phyloP scores from a whole-genome alignment of 2,797 vertebrate genomes.

The Cephalopachus bancanus region DNA sequence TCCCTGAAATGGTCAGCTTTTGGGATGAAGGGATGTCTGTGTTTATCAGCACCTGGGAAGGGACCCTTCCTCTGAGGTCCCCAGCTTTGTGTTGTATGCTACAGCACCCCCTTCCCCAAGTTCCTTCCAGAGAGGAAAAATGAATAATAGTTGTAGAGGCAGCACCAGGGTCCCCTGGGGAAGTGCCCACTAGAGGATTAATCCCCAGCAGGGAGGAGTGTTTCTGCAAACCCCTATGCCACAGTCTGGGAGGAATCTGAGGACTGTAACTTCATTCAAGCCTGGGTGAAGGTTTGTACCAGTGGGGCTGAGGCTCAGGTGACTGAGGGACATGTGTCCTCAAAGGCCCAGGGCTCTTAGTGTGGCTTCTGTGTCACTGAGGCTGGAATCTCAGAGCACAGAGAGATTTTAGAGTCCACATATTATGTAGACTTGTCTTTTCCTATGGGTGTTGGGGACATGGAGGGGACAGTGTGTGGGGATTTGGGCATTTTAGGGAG shows the following conservation, averaged over 20 bases:
- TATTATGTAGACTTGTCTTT: not conserved
- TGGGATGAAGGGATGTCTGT: not conserved
- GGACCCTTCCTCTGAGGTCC: not conserved
- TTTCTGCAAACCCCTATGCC: too few relatives aligned
- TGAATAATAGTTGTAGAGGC: not conserved
- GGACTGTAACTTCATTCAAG: not conserved
- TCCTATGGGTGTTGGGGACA: not conserved
- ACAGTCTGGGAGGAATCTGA: not conserved
- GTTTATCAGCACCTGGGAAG: not conserved
- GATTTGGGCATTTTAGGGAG: not conserved
- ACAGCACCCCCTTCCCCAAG: accelerated
- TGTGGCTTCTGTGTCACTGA: not conserved
- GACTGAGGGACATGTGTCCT: not conserved
- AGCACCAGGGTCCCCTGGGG: not conserved
- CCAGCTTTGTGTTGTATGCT: not conserved
- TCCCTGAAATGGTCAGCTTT: not conserved
- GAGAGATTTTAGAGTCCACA: not conserved
- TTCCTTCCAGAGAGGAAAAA: not conserved
- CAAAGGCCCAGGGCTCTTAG: not conserved
- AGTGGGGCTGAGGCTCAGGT: not conserved
- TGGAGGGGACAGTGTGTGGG: too few relatives aligned
- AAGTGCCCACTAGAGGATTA: not conserved
- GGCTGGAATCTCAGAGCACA: not conserved
- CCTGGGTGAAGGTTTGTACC: not conserved
- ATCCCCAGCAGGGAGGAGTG: not conserved